Evolutionary conservation across 2,797 vertebrate genomes (phyloP).

Genomic region (Anolis apletophallus): DNA sequence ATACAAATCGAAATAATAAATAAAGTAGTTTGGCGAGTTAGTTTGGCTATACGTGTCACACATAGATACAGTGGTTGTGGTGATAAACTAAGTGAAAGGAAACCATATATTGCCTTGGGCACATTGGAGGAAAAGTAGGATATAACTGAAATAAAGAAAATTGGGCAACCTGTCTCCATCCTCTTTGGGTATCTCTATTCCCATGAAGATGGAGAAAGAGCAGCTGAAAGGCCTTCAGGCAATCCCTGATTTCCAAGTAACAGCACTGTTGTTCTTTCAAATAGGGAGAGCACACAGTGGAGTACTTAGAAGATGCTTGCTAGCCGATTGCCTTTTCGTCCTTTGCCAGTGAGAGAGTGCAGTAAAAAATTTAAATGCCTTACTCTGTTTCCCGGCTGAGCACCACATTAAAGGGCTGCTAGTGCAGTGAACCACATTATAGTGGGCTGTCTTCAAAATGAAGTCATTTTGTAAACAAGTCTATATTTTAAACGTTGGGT

Average conservation of each 20-base stretch:
- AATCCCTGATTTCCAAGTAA: no score
- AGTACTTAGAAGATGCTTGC: not conserved
- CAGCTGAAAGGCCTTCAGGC: not conserved
- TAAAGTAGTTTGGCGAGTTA: no score
- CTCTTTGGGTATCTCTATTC: not conserved
- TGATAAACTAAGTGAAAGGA: no score
- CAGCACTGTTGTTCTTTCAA: not conserved
- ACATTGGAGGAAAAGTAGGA: no score
- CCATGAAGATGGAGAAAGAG: not conserved
- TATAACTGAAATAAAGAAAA: not conserved
- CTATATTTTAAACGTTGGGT: not conserved
- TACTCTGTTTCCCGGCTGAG: not conserved
- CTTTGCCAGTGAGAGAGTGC: not conserved
- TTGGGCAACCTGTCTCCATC: not conserved
- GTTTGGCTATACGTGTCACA: no score
- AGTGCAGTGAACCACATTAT: no score
- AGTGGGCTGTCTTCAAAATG: not conserved
- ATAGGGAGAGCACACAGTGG: no score
- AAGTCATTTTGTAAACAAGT: not conserved
- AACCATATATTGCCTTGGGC: no score
- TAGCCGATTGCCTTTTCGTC: not conserved
- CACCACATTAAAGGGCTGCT: not conserved
- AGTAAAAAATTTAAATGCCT: not conserved
- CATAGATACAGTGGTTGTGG: no score
- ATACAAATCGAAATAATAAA: no score